Percentiles rank a stretch among this genome's conserved stretches.
Conservation (phyloP, 2,888 invertebrate genomes). For the Tortricodes alternella region DNA sequence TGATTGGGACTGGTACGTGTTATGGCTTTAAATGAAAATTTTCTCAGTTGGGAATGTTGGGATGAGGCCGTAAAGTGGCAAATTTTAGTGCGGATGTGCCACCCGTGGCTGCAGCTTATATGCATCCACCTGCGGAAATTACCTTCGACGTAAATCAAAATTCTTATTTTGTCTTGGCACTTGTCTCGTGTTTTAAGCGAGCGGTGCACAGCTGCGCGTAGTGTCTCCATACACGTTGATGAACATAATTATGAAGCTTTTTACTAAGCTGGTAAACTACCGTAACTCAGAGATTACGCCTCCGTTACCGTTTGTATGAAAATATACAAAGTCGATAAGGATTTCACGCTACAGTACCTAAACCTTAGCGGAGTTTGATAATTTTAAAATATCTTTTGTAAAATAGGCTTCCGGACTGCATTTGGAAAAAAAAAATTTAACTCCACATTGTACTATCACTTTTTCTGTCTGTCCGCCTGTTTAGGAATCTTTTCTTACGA, state of each 20-base stretch:
- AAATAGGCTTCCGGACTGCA: too few species aligned
- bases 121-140: slow-evolving; percentile 77
- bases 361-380: not conserved
- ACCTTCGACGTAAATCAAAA: slow-evolving; percentile 68
- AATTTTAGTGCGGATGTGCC: slow-evolving; percentile 48
- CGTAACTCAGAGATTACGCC: not conserved
- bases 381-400: too few species aligned
- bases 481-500: too few species aligned
- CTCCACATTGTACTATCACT: too few species aligned
- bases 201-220: slow-evolving; percentile 13
- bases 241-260: slow-evolving; percentile 8
- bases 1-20: slow-evolving; percentile 46
- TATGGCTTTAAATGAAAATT: slow-evolving; percentile 55
- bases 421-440: too few species aligned
- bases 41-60: slow-evolving; percentile 41
- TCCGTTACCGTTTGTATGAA: not conserved
- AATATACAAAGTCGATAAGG: not conserved
- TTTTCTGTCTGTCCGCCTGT: too few species aligned
- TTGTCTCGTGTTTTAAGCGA: slow-evolving; percentile 41
- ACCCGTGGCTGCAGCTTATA: slow-evolving; percentile 51
- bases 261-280: not conserved
- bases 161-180: slow-evolving; percentile 68
- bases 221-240: not conserved
- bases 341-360: not conserved
- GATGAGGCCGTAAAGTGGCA: slow-evolving; percentile 50